phyloP scores from a whole-genome alignment of 2,888 invertebrate genomes.

The Cyclophora albipunctata region DNA sequence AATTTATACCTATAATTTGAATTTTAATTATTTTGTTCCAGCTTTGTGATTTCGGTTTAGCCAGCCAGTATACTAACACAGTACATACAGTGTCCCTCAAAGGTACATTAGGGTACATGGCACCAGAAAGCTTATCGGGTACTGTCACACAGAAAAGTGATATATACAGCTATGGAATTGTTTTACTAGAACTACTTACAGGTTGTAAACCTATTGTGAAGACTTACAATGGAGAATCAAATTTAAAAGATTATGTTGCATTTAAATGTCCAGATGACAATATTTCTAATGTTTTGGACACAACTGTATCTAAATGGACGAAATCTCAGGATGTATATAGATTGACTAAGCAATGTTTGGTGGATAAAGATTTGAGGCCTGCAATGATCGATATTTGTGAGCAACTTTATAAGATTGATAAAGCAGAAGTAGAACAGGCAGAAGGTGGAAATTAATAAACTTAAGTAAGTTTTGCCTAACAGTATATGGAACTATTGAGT shows the following conservation, averaged over 20 bases:
- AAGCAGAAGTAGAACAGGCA: slow-evolving; percentile 5
- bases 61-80: slow-evolving; percentile 72
- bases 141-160: slow-evolving; percentile 84
- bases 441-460: slow-evolving; percentile 1
- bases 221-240: slow-evolving; percentile 60
- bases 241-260: slow-evolving; percentile 66
- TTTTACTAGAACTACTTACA: slow-evolving; percentile 82
- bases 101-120: slow-evolving; percentile 85
- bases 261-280: slow-evolving; percentile 66
- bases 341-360: slow-evolving; percentile 74
- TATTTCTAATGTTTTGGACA: slow-evolving; percentile 73
- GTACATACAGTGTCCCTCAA: slow-evolving; percentile 70
- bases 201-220: slow-evolving; percentile 78
- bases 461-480: neutral
- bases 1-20: neutral
- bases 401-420: slow-evolving; percentile 37
- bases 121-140: slow-evolving; percentile 82
- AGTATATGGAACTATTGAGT: neutral
- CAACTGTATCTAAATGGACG: slow-evolving; percentile 69
- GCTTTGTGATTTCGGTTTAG: slow-evolving; percentile 86
- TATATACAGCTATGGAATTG: slow-evolving; percentile 86
- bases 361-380: slow-evolving; percentile 73
- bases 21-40: slow-evolving; percentile 42
- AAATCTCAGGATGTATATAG: slow-evolving; percentile 69
- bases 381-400: slow-evolving; percentile 72